These are phyloP conservation scores for Thunnus thynnus DNA, from an alignment of 2,113 vertebrate species.

Conservation along the genomic window DNA sequence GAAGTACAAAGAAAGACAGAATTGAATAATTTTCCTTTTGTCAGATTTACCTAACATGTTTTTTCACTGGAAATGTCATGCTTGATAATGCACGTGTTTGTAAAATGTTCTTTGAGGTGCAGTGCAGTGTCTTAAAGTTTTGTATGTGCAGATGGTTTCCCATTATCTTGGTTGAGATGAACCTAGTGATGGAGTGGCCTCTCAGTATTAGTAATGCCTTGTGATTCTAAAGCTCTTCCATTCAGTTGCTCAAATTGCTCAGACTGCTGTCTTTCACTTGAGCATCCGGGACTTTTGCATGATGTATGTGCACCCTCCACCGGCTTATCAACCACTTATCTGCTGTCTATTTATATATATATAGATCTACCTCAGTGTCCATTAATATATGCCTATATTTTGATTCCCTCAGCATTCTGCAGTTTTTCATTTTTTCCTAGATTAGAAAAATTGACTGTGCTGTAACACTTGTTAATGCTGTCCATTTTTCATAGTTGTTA, in stretches of 20 bases:
- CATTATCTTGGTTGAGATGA: constrained; percentile 5
- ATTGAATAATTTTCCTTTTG: background rate
- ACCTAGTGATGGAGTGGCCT: constrained; percentile 48
- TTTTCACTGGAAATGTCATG: background rate
- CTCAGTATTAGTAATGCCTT: constrained; percentile 64
- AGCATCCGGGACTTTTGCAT: constrained; percentile 35
- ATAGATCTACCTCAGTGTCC: constrained; percentile 39
- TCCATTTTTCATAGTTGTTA: constrained; percentile 77
- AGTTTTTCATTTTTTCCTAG: constrained; percentile 45
- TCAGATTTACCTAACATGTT: background rate
- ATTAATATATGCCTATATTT: constrained; percentile 78
- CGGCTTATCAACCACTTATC: constrained; percentile 66
- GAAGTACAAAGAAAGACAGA: background rate
- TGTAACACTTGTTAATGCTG: constrained; percentile 66
- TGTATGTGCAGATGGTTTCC: constrained; percentile 7
- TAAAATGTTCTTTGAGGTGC: background rate
- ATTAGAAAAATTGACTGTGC: constrained; percentile 71
- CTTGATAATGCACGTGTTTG: constrained; percentile 12
- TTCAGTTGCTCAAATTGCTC: constrained; percentile 64
- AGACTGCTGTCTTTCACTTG: constrained; percentile 56
- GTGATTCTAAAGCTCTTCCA: constrained; percentile 59
- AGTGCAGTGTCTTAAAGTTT: constrained; percentile 1
- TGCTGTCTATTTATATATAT: constrained; percentile 65
- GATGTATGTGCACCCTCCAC: constrained; percentile 64
- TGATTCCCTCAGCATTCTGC: constrained; percentile 69